Evolutionary conservation across 2,113 vertebrate species (phyloP), one percentile per base, ranked within the genome.

Genomic region (Phycodurus eques): DNA sequence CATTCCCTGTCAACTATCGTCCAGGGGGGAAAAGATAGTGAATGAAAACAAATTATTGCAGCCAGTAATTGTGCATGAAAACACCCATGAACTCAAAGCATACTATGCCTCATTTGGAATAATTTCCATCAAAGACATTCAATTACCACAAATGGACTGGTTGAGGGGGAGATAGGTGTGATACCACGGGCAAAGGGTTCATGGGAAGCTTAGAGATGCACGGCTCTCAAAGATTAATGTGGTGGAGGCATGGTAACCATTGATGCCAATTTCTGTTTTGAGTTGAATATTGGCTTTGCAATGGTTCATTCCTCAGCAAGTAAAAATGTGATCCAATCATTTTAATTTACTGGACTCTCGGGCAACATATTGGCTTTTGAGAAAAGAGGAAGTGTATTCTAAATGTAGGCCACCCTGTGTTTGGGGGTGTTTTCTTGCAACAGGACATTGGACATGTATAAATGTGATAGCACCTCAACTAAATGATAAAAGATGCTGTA

Each of bases 201-300:
- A 73, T 57, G 69, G 72, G 22, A 22, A 73, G 66, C 80, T 86
- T 83, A 85, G 71, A 74, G n/a, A 42, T 69, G 80, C 73, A 81
- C 54, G 47, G 68, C 81, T 74, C 44, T 8, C 15, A 73, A 70
- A 70, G 44, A 47, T 75, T 83, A 74, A 73, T 80, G 70, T 42
- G 31, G 61, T 60, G 53, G 51, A 74, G 82, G 78, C 76, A 72
- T 89, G 88, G 88, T 89, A 92, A 85, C 60, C n/a, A 2, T 57
- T 64, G 67, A 74, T 5, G 77, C 71, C 59, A 73, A 59, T 57
- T 87, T 87, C 63, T 79, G 69, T 74, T 73, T 51, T 83, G 72
- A 75, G 74, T 76, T 56, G 70, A 78, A 13, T 76, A 68, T 78
- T 80, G 75, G 54, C 61, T 80, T 62, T 46, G 68, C 27, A 14